phyloP scores from a whole-genome alignment of 2,797 vertebrate species.

The Thamnophis elegans region DNA sequence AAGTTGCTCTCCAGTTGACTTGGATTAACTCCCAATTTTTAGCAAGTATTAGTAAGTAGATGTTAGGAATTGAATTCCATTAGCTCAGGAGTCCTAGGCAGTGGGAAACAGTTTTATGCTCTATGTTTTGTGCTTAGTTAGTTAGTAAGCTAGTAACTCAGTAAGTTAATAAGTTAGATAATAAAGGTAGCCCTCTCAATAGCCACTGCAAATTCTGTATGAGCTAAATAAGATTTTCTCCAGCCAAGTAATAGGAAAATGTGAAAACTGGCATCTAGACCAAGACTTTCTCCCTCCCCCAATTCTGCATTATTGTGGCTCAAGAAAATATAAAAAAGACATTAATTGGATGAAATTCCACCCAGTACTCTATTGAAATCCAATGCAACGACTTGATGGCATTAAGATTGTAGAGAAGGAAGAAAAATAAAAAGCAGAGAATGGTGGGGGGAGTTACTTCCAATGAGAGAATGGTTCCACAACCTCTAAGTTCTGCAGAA shows the following conservation, averaged over 20 bases:
- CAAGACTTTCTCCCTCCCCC: background rate
- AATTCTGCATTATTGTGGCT: background rate
- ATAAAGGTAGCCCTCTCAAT: background rate
- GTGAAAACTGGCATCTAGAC: background rate
- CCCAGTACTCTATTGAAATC: background rate
- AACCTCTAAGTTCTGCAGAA: background rate
- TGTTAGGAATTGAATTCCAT: background rate
- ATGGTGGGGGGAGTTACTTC: background rate
- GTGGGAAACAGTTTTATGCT: background rate
- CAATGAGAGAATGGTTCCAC: background rate
- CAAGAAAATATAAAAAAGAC: background rate
- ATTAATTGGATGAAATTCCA: background rate
- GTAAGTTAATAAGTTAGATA: background rate
- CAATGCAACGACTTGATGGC: background rate
- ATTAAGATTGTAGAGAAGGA: background rate
- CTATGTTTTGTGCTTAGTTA: background rate
- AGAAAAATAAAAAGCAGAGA: background rate
- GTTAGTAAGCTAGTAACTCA: too few relatives aligned
- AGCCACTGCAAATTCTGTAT: background rate
- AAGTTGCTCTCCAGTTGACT: background rate
- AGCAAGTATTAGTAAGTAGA: background rate
- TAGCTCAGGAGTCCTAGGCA: background rate
- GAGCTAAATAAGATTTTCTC: background rate
- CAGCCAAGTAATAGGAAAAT: background rate
- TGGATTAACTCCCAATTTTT: background rate